These are phyloP conservation scores for Gouania willdenowi DNA, from an alignment of 2,797 vertebrate species.

Conservation along the genomic window DNA sequence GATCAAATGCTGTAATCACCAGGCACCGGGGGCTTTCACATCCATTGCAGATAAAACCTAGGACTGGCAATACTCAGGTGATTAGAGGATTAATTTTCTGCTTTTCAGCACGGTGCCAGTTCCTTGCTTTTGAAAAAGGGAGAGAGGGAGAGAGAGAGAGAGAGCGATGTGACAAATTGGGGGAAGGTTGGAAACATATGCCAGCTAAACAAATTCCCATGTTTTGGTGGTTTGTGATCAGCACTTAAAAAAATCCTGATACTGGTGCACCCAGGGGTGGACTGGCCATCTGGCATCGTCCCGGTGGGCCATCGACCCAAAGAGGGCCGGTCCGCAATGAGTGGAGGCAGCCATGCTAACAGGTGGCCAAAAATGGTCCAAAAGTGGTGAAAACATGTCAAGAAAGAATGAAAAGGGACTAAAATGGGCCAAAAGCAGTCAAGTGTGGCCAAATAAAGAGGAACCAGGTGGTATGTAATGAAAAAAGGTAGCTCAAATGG, in stretches of 20 bases:
- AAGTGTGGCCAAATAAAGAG: too few species aligned
- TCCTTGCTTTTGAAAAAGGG: conserved; percentile 46
- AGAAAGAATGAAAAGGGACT: too few species aligned
- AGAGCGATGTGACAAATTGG: conserved; percentile 41
- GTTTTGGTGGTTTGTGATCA: conserved; percentile 51
- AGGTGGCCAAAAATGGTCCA: too few species aligned
- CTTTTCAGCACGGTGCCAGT: conserved; percentile 70
- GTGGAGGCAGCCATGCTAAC: too few species aligned
- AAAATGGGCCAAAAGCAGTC: too few species aligned
- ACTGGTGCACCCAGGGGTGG: too few species aligned
- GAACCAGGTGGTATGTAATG: too few species aligned
- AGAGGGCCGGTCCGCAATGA: too few species aligned
- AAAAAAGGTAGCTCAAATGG: too few species aligned
- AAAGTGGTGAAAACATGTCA: too few species aligned
- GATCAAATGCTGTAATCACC: conserved; percentile 83
- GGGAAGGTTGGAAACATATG: conserved; percentile 36
- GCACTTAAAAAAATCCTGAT: conserved; percentile 33
- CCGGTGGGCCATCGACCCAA: too few species aligned
- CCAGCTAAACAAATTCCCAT: conserved; percentile 37
- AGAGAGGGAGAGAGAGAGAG: background rate
- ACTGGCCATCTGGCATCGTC: too few species aligned
- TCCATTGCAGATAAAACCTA: conserved; percentile 75
- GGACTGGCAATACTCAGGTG: conserved; percentile 77
- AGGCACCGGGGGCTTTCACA: conserved; percentile 76
- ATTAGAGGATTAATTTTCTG: conserved; percentile 79